Evolutionary conservation across 1,140 invertebrate genomes (phyloP).

Genomic region (Zaprionus ornatus): DNA sequence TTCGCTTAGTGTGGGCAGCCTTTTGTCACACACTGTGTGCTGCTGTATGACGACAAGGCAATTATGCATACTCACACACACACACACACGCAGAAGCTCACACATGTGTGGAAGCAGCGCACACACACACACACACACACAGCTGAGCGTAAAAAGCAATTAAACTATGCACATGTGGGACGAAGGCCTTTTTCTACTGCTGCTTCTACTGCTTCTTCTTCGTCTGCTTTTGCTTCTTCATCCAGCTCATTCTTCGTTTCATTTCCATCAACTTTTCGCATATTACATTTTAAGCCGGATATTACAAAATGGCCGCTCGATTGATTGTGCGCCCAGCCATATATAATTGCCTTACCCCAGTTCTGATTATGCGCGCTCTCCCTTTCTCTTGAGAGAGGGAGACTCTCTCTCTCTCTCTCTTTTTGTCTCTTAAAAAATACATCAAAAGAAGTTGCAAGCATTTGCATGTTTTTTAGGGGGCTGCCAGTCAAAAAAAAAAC

Average conservation of each 20-base stretch:
- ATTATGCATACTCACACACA: conserved; percentile 23
- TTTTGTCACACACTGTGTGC: conserved; percentile 29
- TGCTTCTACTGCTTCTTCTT: not conserved
- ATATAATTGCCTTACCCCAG: conserved; percentile 54
- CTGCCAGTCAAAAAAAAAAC: not conserved
- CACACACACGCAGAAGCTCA: too few species aligned
- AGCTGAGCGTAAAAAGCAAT: conserved; percentile 35
- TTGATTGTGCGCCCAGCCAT: conserved; percentile 52
- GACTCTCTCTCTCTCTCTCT: not conserved
- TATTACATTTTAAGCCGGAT: conserved; percentile 79
- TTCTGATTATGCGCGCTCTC: not conserved
- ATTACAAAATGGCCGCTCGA: conserved; percentile 69
- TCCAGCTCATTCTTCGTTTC: conserved; percentile 10
- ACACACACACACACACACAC: not conserved
- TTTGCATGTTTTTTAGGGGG: conserved; percentile 18
- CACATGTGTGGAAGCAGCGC: not conserved
- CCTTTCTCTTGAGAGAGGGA: too few species aligned
- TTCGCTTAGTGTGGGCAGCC: conserved; percentile 5
- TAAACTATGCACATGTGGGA: conserved; percentile 57
- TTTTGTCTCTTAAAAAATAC: conserved; percentile 41
- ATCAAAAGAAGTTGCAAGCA: conserved; percentile 25
- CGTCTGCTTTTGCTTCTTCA: not conserved
- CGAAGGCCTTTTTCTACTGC: not conserved
- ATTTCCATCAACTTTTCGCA: conserved; percentile 57
- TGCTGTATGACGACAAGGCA: conserved; percentile 5